Conservation (phyloP, 2,797 vertebrate species). For the Tolypeutes matacus region DNA sequence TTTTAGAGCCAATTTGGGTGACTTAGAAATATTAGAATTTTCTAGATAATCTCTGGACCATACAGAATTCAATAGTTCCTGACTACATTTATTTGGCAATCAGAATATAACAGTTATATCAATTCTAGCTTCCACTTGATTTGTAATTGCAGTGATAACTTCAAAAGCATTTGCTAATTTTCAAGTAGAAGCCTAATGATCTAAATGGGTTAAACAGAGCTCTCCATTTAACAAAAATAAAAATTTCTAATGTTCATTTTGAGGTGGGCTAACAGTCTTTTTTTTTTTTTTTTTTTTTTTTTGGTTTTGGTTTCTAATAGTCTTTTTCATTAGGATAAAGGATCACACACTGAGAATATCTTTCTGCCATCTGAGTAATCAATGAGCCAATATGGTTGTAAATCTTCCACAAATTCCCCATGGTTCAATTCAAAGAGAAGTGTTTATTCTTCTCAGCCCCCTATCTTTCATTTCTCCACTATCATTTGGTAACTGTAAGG, state of each 20-base stretch:
- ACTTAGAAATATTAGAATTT: slow-evolving; percentile 66
- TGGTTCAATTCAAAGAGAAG: slow-evolving; percentile 87
- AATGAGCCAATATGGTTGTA: slow-evolving; percentile 88
- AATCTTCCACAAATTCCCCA: slow-evolving; percentile 90
- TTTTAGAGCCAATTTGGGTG: slow-evolving; percentile 63
- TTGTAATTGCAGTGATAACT: slow-evolving; percentile 53
- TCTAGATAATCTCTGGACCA: slow-evolving; percentile 30
- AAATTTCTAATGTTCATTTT: slow-evolving; percentile 83
- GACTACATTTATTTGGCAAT: slow-evolving; percentile 61
- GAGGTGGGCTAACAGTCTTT: slow-evolving; percentile 86
- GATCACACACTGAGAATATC: slow-evolving; percentile 88
- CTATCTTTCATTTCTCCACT: slow-evolving; percentile 87
- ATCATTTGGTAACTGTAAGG: slow-evolving; percentile 87
- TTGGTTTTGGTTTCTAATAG: slow-evolving; percentile 73
- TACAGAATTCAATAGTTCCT: slow-evolving; percentile 48
- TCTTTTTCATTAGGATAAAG: slow-evolving; percentile 88
- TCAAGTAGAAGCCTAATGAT: slow-evolving; percentile 5
- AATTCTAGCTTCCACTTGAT: slow-evolving; percentile 61
- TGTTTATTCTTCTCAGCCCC: slow-evolving; percentile 88
- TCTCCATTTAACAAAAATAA: slow-evolving; percentile 70
- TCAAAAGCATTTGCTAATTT: slow-evolving; percentile 61
- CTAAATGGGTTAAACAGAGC: slow-evolving; percentile 77
- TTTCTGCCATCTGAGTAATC: slow-evolving; percentile 89
- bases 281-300: slow-evolving; percentile 74
- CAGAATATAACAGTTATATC: slow-evolving; percentile 41